Percentiles rank a stretch among this genome's conserved stretches.
These are phyloP conservation scores for Rutilus rutilus DNA, from an alignment of 2,113 vertebrate species.

Conservation along the genomic window DNA sequence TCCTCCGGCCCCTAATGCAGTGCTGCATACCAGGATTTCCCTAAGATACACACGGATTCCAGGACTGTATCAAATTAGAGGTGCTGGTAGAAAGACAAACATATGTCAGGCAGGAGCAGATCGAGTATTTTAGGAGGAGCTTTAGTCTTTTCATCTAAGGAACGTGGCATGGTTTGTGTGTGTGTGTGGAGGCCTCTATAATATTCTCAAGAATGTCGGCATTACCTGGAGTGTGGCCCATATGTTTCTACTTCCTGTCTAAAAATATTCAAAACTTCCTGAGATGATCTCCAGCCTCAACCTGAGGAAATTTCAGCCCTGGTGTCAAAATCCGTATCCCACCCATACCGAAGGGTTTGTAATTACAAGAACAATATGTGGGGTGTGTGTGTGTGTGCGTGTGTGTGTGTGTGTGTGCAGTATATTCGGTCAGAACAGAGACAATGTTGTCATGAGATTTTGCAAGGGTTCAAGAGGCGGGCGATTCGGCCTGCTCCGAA, in stretches of 20 bases:
- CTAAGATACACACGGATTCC: neutral
- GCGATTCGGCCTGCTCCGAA: neutral
- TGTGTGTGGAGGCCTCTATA: constrained; percentile 40
- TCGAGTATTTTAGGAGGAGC: constrained; percentile 40
- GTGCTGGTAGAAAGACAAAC: constrained; percentile 1
- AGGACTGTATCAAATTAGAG: constrained; percentile 23
- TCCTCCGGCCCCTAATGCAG: constrained; percentile 27
- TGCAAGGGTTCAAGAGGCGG: constrained; percentile 31
- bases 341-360: constrained; percentile 44
- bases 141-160: constrained; percentile 46
- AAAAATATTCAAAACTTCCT: constrained; percentile 81
- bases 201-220: constrained; percentile 59
- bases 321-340: constrained; percentile 55
- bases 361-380: constrained; percentile 54
- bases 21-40: constrained; percentile 32
- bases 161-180: constrained; percentile 27
- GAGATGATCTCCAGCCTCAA: constrained; percentile 61
- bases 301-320: constrained; percentile 63
- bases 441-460: constrained; percentile 9
- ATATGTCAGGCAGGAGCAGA: constrained; percentile 30
- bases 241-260: constrained; percentile 68
- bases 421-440: constrained; percentile 5
- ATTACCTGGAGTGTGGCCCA: constrained; percentile 57
- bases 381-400: neutral
- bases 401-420: constrained; percentile 5